Percentiles rank a stretch among this genome's conserved stretches.
Conservation (phyloP, 2,113 vertebrate species). For the Misgurnus anguillicaudatus region DNA sequence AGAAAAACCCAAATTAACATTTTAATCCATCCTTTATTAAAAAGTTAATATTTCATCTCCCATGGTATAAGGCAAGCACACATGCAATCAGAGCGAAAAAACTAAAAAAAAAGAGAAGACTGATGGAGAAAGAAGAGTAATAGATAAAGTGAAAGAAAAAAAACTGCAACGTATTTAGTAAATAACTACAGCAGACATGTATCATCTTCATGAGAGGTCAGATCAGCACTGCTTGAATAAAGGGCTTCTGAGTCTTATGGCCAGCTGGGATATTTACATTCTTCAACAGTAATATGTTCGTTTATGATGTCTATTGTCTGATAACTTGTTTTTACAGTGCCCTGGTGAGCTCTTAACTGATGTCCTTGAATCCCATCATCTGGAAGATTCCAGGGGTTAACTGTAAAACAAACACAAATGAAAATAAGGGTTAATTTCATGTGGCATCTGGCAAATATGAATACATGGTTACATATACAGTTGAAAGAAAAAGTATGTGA, state of each 20-base stretch:
- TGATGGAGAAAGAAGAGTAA: background rate
- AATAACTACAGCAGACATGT: background rate
- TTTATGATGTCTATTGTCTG: background rate
- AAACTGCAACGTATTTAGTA: too few relatives aligned
- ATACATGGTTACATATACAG: background rate
- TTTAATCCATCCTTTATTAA: too few relatives aligned
- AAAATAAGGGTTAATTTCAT: background rate
- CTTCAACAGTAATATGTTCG: background rate
- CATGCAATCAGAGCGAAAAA: too few relatives aligned
- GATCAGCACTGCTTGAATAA: background rate
- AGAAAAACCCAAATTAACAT: too few relatives aligned
- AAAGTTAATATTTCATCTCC: too few relatives aligned
- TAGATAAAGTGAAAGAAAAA: background rate
- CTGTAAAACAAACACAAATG: conserved; percentile 1
- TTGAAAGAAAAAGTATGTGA: too few relatives aligned
- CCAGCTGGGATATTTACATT: background rate
- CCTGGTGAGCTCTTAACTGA: conserved; percentile 3
- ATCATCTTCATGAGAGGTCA: conserved; percentile 3
- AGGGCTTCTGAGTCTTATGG: background rate
- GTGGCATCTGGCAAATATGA: background rate
- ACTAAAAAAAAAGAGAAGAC: background rate
- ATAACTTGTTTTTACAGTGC: conserved; percentile 1
- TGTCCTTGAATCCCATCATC: conserved; percentile 4
- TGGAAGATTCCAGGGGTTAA: background rate
- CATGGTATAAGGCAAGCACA: too few relatives aligned